phyloP scores from a whole-genome alignment of 2,113 vertebrate species.

The Chloropsis hardwickii region DNA sequence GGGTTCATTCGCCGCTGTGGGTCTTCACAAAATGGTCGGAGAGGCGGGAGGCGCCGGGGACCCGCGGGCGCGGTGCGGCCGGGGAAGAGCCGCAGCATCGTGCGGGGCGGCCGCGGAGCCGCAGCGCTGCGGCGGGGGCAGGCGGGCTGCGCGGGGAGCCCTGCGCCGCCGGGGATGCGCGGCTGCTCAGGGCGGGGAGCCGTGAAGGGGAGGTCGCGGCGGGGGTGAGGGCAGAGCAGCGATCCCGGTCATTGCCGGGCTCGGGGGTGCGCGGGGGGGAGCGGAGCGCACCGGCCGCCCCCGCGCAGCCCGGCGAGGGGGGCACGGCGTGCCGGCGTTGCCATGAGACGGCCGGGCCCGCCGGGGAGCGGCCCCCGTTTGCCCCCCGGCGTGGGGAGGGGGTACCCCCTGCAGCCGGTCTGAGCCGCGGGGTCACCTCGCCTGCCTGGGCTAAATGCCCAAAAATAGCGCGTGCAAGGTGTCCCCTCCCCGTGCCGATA shows the following conservation, averaged over 20 bases:
- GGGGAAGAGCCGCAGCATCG: neutral
- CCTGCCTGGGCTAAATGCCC: neutral
- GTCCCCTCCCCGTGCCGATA: neutral
- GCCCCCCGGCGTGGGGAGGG: neutral
- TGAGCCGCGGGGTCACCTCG: neutral
- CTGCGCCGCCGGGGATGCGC: neutral
- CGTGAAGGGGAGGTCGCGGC: neutral
- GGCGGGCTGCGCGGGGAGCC: neutral
- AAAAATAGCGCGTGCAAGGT: neutral
- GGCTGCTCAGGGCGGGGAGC: neutral
- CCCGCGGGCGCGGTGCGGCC: neutral
- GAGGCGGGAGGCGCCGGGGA: neutral
- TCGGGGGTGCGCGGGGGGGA: neutral
- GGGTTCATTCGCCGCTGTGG: neutral
- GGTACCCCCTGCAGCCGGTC: neutral
- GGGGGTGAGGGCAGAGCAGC: neutral
- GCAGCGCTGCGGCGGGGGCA: neutral
- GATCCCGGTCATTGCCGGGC: neutral
- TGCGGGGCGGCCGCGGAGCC: neutral
- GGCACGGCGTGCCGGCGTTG: neutral
- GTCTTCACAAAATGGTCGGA: neutral
- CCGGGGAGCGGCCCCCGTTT: neutral
- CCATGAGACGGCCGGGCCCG: neutral
- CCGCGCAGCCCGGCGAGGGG: neutral
- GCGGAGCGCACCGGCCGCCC: neutral